Evolutionary conservation across 2,797 vertebrate species (phyloP).

Genomic region (Gorsachius magnificus): DNA sequence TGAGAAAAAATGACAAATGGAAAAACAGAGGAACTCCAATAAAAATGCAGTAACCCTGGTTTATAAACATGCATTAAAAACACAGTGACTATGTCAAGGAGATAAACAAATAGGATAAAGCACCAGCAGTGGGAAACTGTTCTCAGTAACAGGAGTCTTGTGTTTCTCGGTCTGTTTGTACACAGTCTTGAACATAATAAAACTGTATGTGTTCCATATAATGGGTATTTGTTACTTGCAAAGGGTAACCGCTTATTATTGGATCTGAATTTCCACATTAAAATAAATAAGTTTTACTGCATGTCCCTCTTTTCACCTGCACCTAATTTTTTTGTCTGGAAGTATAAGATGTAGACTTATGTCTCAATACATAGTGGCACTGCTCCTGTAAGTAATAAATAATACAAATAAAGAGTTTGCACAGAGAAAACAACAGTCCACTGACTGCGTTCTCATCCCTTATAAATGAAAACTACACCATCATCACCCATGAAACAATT

Average conservation of each 20-base stretch:
- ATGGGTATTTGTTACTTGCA: neutral
- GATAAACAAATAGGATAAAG: neutral
- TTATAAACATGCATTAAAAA: neutral
- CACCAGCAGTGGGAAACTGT: neutral
- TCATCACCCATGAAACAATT: neutral
- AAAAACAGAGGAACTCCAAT: neutral
- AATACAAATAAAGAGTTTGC: neutral
- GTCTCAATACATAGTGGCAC: neutral
- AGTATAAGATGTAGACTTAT: neutral
- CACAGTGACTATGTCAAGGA: neutral
- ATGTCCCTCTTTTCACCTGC: neutral
- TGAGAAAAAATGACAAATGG: neutral
- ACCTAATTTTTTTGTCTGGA: neutral
- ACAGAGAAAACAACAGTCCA: neutral
- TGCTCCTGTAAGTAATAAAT: neutral
- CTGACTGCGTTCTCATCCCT: neutral
- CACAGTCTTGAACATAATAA: neutral
- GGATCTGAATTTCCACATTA: neutral
- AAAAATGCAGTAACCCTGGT: neutral
- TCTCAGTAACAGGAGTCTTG: neutral
- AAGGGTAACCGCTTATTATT: neutral
- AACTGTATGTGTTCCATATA: neutral
- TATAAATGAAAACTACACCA: neutral
- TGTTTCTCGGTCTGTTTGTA: neutral
- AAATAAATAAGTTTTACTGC: neutral